Evolutionary conservation across 2,797 vertebrate genomes (phyloP), one percentile per base, ranked within the genome.

Genomic region (Crenichthys baileyi): DNA sequence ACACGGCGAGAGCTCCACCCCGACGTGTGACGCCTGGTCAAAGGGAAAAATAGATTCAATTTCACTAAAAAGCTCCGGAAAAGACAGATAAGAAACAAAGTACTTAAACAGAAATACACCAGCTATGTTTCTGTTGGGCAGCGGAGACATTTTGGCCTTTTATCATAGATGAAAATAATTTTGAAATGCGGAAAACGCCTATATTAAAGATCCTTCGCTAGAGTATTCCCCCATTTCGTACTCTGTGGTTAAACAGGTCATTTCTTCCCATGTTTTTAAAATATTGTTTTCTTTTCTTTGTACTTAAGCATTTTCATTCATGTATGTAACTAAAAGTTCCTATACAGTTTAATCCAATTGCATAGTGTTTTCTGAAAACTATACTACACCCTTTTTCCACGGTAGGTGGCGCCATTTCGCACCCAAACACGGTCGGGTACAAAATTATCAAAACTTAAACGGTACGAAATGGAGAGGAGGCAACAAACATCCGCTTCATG

Each of bases 1-100:
- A 31, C 50, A 39, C 13, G 46, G 15, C 56, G 11, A 8, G 29
- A 63, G 22, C 58, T 58, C 79, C 75, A 74, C 85, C 83, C 84
- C 44, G 3, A 60, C 79, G 51, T 55, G 51, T 55, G 51, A 72
- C 51, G 71, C 31, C 50, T 9, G 15, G 26, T 16, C 3, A 0
- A 2, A 5, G 16, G 41, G 41, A 44, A 44, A 44, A 44, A 44
- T 44, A 6, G 12, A 15, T 29, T 56, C 26, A 60, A 60, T 26
- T 26, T 12, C 31, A 36, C 31, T n/a, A 16, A 31, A 16, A 50
- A 12, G 60, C 60, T 8, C 6, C 60, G 60, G 13, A 29, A 15
- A 60, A 60, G 4, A 58, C n/a, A 1, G n/a, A 26, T n/a, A 24
- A 36, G 31, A 11, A n/a, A 56, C 11, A 12, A 58, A 58, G 3